These are phyloP conservation scores for Brachionus manjavacas DNA, from an alignment of 1,140 invertebrate genomes.

Conservation along the genomic window DNA sequence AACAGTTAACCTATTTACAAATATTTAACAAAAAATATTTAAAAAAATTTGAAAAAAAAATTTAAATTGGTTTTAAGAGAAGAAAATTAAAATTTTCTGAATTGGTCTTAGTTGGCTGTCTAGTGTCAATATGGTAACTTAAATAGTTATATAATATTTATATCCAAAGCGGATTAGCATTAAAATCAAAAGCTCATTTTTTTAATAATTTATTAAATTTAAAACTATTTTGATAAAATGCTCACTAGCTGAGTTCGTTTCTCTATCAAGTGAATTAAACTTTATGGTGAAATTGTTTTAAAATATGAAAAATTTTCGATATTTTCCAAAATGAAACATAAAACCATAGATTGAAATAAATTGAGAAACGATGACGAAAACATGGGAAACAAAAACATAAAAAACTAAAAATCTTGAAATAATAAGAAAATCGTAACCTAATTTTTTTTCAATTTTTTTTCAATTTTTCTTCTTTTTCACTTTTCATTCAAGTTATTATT, in stretches of 20 bases:
- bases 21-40: no score
- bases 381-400: background rate
- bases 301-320: background rate
- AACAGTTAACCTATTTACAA: background rate
- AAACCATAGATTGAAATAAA: background rate
- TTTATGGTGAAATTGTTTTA: background rate
- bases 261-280: no score
- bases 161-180: background rate
- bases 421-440: conserved; percentile 4
- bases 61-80: background rate
- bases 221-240: background rate
- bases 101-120: background rate
- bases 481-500: background rate
- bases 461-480: background rate
- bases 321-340: background rate
- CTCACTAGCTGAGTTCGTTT: background rate
- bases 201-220: background rate
- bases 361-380: background rate
- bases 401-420: background rate
- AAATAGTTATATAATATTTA: background rate
- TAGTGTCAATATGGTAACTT: background rate
- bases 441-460: no score
- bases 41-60: no score
- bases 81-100: background rate
- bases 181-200: no score